Evolutionary conservation across 1,140 invertebrate species (phyloP).

Genomic region (Leptinotarsa texana): DNA sequence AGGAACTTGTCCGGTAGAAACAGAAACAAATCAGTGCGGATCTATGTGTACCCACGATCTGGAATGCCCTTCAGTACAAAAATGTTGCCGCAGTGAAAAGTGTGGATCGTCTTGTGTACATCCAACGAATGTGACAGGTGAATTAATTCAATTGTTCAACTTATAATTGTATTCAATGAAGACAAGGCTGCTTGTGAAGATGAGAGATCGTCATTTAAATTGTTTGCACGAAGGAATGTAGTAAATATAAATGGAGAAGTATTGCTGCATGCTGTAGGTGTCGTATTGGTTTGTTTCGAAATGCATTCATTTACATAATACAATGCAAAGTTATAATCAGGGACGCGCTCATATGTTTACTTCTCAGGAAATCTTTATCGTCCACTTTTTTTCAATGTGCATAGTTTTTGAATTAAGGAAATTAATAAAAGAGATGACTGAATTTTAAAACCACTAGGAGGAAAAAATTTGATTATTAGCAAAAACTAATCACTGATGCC

Average conservation of each 20-base stretch:
- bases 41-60: conserved; percentile 73
- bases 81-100: conserved; percentile 74
- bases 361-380: too few relatives aligned
- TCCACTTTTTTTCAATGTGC: too few relatives aligned
- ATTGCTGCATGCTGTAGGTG: conserved; percentile 10
- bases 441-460: too few relatives aligned
- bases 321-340: background rate
- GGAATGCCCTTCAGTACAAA: conserved; percentile 77
- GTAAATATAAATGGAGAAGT: background rate
- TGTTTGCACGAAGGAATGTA: conserved; percentile 20
- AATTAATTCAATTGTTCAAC: conserved; percentile 14
- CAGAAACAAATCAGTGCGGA: conserved; percentile 62
- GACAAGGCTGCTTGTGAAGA: background rate
- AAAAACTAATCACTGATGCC: too few relatives aligned
- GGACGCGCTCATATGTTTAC: background rate
- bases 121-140: conserved; percentile 70
- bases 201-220: conserved; percentile 14
- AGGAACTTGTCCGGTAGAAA: conserved; percentile 69
- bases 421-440: too few relatives aligned
- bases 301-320: conserved; percentile 8
- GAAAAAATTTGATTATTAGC: too few relatives aligned
- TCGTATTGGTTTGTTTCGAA: conserved; percentile 17
- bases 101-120: conserved; percentile 71
- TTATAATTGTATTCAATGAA: too few relatives aligned
- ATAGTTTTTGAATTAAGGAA: too few relatives aligned